Evolutionary conservation across 1,140 invertebrate genomes (phyloP).

Genomic region (Ceratina australensis): DNA sequence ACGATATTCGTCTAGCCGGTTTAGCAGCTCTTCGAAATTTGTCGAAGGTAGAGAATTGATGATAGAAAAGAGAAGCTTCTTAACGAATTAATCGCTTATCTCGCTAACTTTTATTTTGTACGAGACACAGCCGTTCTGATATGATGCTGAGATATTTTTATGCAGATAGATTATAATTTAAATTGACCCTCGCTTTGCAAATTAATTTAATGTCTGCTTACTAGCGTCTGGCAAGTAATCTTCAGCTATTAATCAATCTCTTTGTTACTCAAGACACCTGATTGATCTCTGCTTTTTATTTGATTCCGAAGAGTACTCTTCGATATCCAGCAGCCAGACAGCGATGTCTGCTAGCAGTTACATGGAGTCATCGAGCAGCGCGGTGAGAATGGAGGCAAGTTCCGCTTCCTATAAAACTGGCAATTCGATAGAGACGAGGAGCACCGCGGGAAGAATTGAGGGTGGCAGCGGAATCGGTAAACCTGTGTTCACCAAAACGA

Average conservation of each 20-base stretch:
- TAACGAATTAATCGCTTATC: too few species aligned
- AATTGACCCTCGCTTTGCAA: too few species aligned
- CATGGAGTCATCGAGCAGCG: slow-evolving; percentile 78
- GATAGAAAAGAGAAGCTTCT: slow-evolving; percentile 1
- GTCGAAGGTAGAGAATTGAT: slow-evolving; percentile 79
- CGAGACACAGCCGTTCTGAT: too few species aligned
- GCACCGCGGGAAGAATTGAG: slow-evolving; percentile 62
- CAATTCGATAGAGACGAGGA: slow-evolving; percentile 60
- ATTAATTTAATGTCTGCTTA: too few species aligned
- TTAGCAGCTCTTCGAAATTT: slow-evolving; percentile 80
- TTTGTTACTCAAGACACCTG: too few species aligned
- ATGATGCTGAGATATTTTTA: too few species aligned
- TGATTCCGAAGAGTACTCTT: slow-evolving; percentile 79
- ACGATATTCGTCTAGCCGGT: slow-evolving; percentile 81
- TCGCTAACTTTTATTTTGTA: too few species aligned
- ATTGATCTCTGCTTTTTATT: slow-evolving; percentile 1
- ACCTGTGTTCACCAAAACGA: slow-evolving; percentile 86
- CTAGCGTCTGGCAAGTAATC: too few species aligned
- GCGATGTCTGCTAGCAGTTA: slow-evolving; percentile 75
- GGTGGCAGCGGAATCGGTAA: slow-evolving; percentile 79
- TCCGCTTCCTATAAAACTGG: slow-evolving; percentile 77
- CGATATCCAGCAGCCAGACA: slow-evolving; percentile 77
- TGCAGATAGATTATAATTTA: too few species aligned
- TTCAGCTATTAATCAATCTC: too few species aligned
- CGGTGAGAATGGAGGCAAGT: slow-evolving; percentile 64